Base-by-base conservation (phyloP, 2,797 vertebrate species). In the Chrysocyon brachyurus region DNA sequence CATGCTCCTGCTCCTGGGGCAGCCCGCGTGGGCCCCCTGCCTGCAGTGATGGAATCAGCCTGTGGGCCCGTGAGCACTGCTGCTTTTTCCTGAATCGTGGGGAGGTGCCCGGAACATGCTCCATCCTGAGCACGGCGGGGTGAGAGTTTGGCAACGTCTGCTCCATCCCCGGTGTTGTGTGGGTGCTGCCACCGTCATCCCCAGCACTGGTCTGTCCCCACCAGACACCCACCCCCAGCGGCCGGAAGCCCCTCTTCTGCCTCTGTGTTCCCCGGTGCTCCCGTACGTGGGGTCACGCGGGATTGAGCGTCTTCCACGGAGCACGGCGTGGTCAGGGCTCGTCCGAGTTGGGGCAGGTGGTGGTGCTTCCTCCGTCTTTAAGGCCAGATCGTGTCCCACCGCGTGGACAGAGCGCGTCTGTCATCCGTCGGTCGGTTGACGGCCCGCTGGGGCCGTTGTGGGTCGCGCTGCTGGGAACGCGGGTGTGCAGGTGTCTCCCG, bases 241-340 rank as follows among this genome's bases (percentile, higher is more conserved):
- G 17, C 56, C 22, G 1, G 72, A 1, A 2, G 12, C 79, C 22
- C 0, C 33, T 0, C 0, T 10, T 3, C 68, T 12, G 12, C 1
- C 59, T 12, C 0, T 3, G 56, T 2, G 21, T 9, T 5, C 0
- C 46, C 2, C 0, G 22, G 33, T 2, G 21, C 59, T 16, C n/a
- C 0, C 2, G 0, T 2, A 19, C 0, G 17, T 11, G 22, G 19
- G 7, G 4, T 11, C 5, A 0, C 0, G 0, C 8, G 0, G 1
- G 0, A 2, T 46, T 17, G 31, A 4, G 8, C 14, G 31, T 26
- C 12, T 52, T 14, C 17, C 73, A 1, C 78, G 0, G 6, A 24
- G 59, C n/a, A 0, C 3, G 0, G 1, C 0, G 40, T 36, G 36
- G 31, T 10, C 2, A 0, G 0, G 86, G 46, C 3, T 10, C 4